Percentiles rank a stretch among this genome's conserved stretches.
Conservation (phyloP, 2,888 invertebrate species). For the Alentia gelatinosa region DNA sequence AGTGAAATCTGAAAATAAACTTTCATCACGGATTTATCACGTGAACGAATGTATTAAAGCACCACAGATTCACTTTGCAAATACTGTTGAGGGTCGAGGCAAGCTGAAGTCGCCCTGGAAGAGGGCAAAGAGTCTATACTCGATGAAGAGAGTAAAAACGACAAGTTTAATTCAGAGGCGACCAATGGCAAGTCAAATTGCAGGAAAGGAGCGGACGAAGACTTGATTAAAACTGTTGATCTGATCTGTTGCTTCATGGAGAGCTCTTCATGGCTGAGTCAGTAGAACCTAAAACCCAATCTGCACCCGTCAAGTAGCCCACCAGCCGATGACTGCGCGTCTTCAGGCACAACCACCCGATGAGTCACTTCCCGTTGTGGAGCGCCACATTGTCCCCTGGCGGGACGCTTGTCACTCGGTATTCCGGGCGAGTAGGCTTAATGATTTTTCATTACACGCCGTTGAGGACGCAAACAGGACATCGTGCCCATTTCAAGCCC, state of each 20-base stretch:
- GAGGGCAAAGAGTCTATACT: too few relatives aligned
- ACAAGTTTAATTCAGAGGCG: too few relatives aligned
- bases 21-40: too few relatives aligned
- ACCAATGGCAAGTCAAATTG: too few relatives aligned
- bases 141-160: too few relatives aligned
- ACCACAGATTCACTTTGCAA: too few relatives aligned
- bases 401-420: not conserved
- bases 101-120: too few relatives aligned
- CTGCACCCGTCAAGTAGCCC: not conserved
- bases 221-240: not conserved
- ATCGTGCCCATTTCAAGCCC: constrained; percentile 15
- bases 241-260: not conserved
- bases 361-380: constrained; percentile 1
- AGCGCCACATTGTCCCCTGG: not conserved
- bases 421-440: constrained; percentile 1
- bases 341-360: not conserved
- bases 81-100: too few relatives aligned
- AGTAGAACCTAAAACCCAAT: constrained; percentile 11
- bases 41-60: too few relatives aligned
- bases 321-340: not conserved
- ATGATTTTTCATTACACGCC: constrained; percentile 42
- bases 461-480: not conserved
- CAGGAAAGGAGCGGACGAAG: too few relatives aligned
- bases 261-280: not conserved
- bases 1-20: too few relatives aligned